Base-by-base conservation (phyloP, 2,797 vertebrate species). In the Gastrophryne carolinensis region DNA sequence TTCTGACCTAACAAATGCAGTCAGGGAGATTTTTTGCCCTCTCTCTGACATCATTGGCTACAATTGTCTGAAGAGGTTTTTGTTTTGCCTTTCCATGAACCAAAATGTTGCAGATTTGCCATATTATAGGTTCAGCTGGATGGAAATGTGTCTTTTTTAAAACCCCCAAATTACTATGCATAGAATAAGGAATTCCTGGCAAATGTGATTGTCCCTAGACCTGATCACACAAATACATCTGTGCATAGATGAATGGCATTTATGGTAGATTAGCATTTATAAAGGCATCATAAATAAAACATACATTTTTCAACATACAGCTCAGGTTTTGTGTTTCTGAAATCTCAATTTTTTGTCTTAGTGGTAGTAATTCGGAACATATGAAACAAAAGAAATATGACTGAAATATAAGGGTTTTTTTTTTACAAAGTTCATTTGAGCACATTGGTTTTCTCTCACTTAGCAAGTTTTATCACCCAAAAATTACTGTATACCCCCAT, bases 171-270 rank as follows among this genome's bases (percentile, higher is more conserved):
- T 47, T 2, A 19, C 15, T 47, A 44, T 17, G 7, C 11, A 15
- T 24, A 12, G 29, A 32, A 32, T 57, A 6, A 60, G 12, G 8
- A 13, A 23, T 15, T 23, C 6, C 32, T 34, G 6, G 57, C 21
- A 37, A 60, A 60, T 17, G 21, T 32, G 19, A 35, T 61, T 66
- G 66, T 29, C 39, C 62, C 52, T 57, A 60, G 50, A 26, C 29
- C 52, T 21, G 29, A 41, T 26, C 11, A 21, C 62, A 54, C 32
- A 19, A 66, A 49, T 24, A 32, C 17, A 39, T 15, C 11, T 19
- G 50, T 67, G 53, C 53, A 67, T 67, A 75, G 63, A 65, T 66
- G 72, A 67, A 58, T 60, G 62, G 52, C 39, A 75, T 65, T 65
- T 35, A 21, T 21, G 9, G 27, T 41, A 27, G 21, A 57, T 67